Evolutionary conservation across 2,113 vertebrate genomes (phyloP).

Genomic region (Salvator merianae): DNA sequence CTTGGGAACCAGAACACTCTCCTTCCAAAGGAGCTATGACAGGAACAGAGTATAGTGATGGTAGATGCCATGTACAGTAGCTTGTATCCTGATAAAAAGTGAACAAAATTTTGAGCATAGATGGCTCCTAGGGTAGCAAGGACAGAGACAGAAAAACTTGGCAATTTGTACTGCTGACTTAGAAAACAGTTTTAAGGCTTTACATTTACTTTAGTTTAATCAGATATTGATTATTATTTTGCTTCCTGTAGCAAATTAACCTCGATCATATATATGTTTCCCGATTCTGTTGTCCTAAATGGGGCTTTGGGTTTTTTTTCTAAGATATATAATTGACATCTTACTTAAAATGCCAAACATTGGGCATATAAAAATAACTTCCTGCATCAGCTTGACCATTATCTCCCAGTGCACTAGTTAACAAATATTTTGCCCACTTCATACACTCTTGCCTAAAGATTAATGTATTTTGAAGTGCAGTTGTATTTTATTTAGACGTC

Average conservation of each 20-base stretch:
- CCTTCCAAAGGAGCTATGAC: no score
- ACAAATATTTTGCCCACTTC: background rate
- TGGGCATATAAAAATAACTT: background rate
- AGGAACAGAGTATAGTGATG: no score
- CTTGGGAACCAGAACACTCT: no score
- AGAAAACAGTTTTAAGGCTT: background rate
- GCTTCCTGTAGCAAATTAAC: background rate
- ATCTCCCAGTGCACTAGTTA: background rate
- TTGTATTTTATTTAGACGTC: background rate
- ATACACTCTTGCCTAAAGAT: background rate
- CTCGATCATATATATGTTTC: background rate
- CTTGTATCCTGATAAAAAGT: no score
- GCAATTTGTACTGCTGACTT: background rate
- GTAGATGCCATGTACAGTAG: no score
- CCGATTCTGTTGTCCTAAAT: background rate
- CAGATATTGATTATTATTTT: background rate
- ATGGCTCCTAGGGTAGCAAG: no score
- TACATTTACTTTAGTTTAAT: background rate
- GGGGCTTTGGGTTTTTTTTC: background rate
- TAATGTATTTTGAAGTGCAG: background rate
- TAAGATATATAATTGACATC: background rate
- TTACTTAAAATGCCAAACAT: background rate
- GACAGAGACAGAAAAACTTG: background rate
- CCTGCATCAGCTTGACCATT: background rate
- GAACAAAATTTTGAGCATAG: background rate